A percentile compares a stretch with the other conserved stretches of the same genome.
phyloP scores from a whole-genome alignment of 2,888 invertebrate genomes.

The Synergus japonicus region DNA sequence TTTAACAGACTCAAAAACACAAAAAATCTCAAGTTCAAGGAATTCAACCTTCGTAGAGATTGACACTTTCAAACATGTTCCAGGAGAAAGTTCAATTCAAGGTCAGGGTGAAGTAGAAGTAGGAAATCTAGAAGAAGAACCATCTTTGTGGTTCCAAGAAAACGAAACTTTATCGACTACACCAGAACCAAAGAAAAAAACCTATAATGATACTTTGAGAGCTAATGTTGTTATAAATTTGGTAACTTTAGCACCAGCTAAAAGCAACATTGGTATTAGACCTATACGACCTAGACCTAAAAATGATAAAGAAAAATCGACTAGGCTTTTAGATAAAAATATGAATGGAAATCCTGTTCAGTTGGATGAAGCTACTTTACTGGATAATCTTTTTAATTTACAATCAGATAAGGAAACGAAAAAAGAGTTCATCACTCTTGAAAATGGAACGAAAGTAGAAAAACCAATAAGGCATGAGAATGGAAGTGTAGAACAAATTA shows the following conservation, averaged over 20 bases:
- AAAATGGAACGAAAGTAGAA: neutral
- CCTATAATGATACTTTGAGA: slow-evolving; percentile 71
- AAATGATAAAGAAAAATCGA: slow-evolving; percentile 69
- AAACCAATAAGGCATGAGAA: slow-evolving; percentile 48
- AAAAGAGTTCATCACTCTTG: slow-evolving; percentile 40
- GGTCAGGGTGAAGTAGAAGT: slow-evolving; percentile 42
- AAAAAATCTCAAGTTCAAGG: slow-evolving; percentile 51
- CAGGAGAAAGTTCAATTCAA: slow-evolving; percentile 41
- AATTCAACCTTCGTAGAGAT: slow-evolving; percentile 70
- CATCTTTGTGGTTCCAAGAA: slow-evolving; percentile 40
- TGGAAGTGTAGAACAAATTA: slow-evolving; percentile 68
- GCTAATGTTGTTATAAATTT: slow-evolving; percentile 73
- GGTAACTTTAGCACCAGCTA: slow-evolving; percentile 86
- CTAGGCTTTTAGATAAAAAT: slow-evolving; percentile 49
- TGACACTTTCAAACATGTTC: slow-evolving; percentile 56
- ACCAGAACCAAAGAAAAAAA: slow-evolving; percentile 60
- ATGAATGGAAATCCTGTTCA: slow-evolving; percentile 41
- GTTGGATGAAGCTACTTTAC: slow-evolving; percentile 57
- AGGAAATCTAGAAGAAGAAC: slow-evolving; percentile 47
- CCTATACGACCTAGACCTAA: slow-evolving; percentile 84
- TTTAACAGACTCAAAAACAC: slow-evolving; percentile 39
- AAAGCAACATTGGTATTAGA: slow-evolving; percentile 87
- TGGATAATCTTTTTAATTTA: slow-evolving; percentile 66
- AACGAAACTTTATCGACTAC: slow-evolving; percentile 31
- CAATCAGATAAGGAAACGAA: slow-evolving; percentile 47